A percentile compares a stretch with the other conserved stretches of the same genome.
Conservation (phyloP, 2,888 invertebrate genomes). For the Chymomyza fuscimana region DNA sequence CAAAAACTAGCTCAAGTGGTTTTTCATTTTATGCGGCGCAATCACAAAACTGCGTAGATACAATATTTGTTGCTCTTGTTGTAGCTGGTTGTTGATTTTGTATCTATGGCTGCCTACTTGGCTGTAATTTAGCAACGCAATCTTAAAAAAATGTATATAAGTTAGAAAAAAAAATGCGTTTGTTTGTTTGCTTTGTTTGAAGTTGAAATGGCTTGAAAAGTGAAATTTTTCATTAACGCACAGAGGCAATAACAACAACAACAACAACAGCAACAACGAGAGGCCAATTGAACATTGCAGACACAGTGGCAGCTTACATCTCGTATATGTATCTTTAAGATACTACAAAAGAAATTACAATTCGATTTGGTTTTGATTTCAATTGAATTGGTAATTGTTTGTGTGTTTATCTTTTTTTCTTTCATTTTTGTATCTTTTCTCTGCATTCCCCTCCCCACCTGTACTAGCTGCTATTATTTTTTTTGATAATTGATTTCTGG, state of each 20-base stretch:
- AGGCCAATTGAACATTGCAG: slow-evolving; percentile 16
- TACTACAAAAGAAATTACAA: slow-evolving; percentile 36
- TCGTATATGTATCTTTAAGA: neutral
- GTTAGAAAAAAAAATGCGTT: neutral
- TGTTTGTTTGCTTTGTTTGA: slow-evolving; percentile 4
- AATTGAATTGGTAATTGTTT: slow-evolving; percentile 70
- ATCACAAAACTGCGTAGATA: neutral
- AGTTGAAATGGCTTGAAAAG: slow-evolving; percentile 46
- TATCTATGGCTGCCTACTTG: neutral
- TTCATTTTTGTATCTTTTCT: slow-evolving; percentile 36
- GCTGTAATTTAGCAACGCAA: slow-evolving; percentile 12
- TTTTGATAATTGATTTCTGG: slow-evolving; percentile 31
- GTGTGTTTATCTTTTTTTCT: slow-evolving; percentile 49
- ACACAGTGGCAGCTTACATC: slow-evolving; percentile 46
- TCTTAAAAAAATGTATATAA: neutral
- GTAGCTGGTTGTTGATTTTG: slow-evolving; percentile 1
- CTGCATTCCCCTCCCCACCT: neutral
- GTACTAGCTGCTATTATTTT: slow-evolving; percentile 48
- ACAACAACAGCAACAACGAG: slow-evolving; percentile 28
- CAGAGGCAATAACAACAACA: slow-evolving; percentile 11
- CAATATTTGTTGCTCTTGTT: neutral
- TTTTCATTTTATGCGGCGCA: slow-evolving; percentile 13
- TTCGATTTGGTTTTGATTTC: slow-evolving; percentile 62
- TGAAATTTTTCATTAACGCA: slow-evolving; percentile 73
- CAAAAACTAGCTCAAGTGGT: slow-evolving; percentile 73